phyloP scores from a whole-genome alignment of 2,113 vertebrate genomes.

The Galemys pyrenaicus region DNA sequence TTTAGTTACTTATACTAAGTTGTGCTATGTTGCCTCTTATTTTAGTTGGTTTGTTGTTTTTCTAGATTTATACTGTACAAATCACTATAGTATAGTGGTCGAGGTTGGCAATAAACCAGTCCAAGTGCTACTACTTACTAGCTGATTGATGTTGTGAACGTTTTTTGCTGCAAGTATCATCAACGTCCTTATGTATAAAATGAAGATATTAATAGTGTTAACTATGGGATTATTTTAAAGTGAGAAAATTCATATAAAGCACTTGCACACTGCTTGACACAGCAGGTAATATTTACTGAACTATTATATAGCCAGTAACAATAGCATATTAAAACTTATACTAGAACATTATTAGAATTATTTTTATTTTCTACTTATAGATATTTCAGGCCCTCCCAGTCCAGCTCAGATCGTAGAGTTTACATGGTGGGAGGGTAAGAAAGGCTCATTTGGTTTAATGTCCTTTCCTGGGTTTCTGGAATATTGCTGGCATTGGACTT shows the following conservation, averaged over 20 bases:
- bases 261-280: background rate
- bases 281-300: background rate
- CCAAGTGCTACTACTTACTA: background rate
- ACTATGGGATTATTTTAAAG: background rate
- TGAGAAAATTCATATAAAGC: background rate
- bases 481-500: background rate
- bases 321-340: background rate
- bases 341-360: background rate
- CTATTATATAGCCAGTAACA: constrained; percentile 2
- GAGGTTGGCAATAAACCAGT: background rate
- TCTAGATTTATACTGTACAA: background rate
- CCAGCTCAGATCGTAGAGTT: background rate
- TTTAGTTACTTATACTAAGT: background rate
- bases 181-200: background rate
- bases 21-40: background rate
- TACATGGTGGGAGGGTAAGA: background rate
- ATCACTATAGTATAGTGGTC: background rate
- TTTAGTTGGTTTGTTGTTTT: background rate
- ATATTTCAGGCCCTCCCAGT: background rate
- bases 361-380: background rate
- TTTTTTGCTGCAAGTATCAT: background rate
- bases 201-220: background rate
- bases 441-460: background rate
- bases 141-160: background rate
- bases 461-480: background rate